Conservation (phyloP, 1,140 invertebrate genomes). For the Drosophila trapezifrons region DNA sequence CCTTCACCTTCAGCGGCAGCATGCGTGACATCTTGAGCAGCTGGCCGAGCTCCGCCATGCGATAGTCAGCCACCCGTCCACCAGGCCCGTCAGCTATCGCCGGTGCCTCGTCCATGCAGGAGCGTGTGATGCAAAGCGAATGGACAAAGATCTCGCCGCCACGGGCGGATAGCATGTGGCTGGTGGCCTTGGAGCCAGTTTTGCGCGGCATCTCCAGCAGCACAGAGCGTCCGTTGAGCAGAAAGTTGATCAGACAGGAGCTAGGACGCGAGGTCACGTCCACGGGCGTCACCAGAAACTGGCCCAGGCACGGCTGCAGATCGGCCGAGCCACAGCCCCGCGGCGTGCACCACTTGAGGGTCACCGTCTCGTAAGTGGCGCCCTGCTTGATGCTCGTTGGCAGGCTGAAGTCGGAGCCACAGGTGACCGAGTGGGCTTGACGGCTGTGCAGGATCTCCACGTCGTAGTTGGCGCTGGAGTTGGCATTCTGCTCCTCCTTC, state of each 20-base stretch:
- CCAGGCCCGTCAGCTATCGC: conserved; percentile 97
- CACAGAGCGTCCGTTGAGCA: conserved; percentile 96
- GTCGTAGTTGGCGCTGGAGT: conserved; percentile 98
- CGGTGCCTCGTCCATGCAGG: conserved; percentile 96
- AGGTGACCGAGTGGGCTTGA: conserved; percentile 91
- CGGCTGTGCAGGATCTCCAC: conserved; percentile 97
- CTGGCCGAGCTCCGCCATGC: conserved; percentile 92
- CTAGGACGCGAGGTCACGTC: conserved; percentile 98
- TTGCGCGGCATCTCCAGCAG: conserved; percentile 97
- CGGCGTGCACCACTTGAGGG: conserved; percentile 98
- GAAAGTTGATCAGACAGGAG: conserved; percentile 97
- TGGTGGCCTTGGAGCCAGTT: conserved; percentile 94
- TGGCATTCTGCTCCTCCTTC: conserved; percentile 99
- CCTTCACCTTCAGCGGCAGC: conserved; percentile 87
- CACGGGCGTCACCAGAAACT: conserved; percentile 96
- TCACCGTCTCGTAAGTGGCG: conserved; percentile 88
- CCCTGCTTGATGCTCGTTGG: conserved; percentile 85
- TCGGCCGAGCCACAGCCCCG: conserved; percentile 91
- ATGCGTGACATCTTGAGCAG: conserved; percentile 94
- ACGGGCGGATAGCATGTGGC: conserved; percentile 96
- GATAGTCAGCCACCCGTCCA: conserved; percentile 97
- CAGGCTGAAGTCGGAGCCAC: conserved; percentile 86
- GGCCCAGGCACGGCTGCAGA: conserved; percentile 91
- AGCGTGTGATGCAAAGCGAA: conserved; percentile 92
- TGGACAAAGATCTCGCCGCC: conserved; percentile 98